Percentiles rank a stretch among this genome's conserved stretches.
Conservation (phyloP, 2,888 invertebrate species). For the Frankliniella intonsa region DNA sequence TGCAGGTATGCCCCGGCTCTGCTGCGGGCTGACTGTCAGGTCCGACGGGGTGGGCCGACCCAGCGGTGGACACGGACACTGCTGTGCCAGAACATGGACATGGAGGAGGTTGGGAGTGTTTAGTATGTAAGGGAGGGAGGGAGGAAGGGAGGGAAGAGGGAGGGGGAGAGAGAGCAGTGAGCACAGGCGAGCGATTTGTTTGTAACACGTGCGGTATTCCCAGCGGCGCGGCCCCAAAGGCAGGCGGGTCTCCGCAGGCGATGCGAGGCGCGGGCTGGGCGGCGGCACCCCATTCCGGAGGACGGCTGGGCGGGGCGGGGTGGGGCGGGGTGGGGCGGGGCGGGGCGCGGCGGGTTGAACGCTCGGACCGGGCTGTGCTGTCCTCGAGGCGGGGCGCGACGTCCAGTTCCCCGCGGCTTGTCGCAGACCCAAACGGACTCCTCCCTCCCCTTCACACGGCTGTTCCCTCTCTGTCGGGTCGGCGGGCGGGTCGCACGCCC, state of each 20-base stretch:
- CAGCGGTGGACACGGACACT: no score
- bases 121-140: background rate
- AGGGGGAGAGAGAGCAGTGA: background rate
- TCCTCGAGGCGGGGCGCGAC: no score
- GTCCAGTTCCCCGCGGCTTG: background rate
- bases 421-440: background rate
- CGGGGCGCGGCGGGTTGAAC: background rate
- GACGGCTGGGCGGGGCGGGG: no score
- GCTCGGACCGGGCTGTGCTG: no score
- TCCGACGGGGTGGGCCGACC: no score
- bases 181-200: background rate
- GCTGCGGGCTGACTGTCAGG: no score
- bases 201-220: conserved; percentile 1
- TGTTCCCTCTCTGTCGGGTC: background rate
- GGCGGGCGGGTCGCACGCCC: no score
- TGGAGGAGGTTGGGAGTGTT: background rate
- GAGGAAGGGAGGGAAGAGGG: background rate
- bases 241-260: background rate
- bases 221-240: background rate
- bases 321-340: background rate
- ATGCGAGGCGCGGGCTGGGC: background rate
- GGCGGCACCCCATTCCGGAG: no score
- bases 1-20: no score
- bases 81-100: background rate
- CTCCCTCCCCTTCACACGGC: background rate